Evolutionary conservation across 2,888 invertebrate species (phyloP).

Genomic region (Macrosoma leucophasiata): DNA sequence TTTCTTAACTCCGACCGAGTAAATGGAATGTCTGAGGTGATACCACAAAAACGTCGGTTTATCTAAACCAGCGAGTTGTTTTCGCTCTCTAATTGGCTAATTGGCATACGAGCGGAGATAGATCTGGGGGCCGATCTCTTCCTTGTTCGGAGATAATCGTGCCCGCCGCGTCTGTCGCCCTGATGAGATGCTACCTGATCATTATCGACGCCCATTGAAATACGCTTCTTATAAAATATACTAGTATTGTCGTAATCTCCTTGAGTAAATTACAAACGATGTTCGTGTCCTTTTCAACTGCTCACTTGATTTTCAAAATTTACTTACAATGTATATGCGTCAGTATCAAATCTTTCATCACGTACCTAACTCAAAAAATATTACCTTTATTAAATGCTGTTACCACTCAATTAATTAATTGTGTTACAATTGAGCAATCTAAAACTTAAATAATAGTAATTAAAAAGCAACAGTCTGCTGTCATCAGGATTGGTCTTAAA

Average conservation of each 20-base stretch:
- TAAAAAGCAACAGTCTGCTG: too few relatives aligned
- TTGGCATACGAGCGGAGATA: constrained; percentile 67
- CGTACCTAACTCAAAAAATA: too few relatives aligned
- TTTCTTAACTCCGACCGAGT: constrained; percentile 34
- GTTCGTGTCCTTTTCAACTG: too few relatives aligned
- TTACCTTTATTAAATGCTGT: too few relatives aligned
- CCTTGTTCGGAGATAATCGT: constrained; percentile 58
- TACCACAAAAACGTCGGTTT: constrained; percentile 47
- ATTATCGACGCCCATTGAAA: constrained; percentile 63
- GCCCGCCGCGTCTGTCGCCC: constrained; percentile 46
- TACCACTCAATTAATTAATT: too few relatives aligned
- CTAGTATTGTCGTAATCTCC: constrained; percentile 14
- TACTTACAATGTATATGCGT: too few relatives aligned
- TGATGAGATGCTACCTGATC: constrained; percentile 66
- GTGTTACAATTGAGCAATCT: too few relatives aligned
- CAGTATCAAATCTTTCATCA: too few relatives aligned
- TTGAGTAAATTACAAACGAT: too few relatives aligned
- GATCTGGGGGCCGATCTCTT: constrained; percentile 65
- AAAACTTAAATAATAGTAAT: too few relatives aligned
- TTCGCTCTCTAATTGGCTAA: constrained; percentile 72
- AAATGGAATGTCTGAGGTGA: constrained; percentile 28
- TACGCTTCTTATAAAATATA: constrained; percentile 44
- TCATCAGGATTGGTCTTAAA: too few relatives aligned
- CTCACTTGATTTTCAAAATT: too few relatives aligned
- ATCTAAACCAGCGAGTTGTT: constrained; percentile 52